These are phyloP conservation scores for Boleophthalmus pectinirostris DNA, from an alignment of 2,113 vertebrate species.

Conservation along the genomic window DNA sequence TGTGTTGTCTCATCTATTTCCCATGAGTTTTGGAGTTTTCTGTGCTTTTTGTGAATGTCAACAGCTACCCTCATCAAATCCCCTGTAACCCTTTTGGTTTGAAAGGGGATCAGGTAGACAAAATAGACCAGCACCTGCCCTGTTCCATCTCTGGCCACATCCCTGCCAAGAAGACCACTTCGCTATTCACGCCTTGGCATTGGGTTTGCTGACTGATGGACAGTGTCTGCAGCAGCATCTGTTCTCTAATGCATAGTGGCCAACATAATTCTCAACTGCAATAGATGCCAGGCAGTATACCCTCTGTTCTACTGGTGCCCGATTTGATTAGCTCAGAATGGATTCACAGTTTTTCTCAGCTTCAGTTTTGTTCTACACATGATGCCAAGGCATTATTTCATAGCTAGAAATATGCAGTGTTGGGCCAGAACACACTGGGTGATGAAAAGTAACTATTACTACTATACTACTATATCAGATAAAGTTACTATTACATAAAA, in stretches of 20 bases:
- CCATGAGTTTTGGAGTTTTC: slow-evolving; percentile 12
- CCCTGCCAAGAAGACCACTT: slow-evolving; percentile 42
- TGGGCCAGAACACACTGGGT: too few species aligned
- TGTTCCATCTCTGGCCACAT: slow-evolving; percentile 32
- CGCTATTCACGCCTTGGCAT: slow-evolving; percentile 51
- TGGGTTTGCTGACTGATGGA: slow-evolving; percentile 64
- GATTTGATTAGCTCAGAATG: slow-evolving; percentile 30
- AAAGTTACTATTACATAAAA: too few species aligned
- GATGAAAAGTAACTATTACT: too few species aligned
- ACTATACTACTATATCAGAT: too few species aligned
- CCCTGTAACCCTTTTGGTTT: slow-evolving; percentile 46
- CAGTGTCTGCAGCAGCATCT: slow-evolving; percentile 68
- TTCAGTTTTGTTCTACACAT: slow-evolving; percentile 5
- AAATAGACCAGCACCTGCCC: slow-evolving; percentile 62
- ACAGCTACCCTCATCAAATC: slow-evolving; percentile 56
- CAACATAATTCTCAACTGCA: slow-evolving; percentile 50
- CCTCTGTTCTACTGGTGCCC: slow-evolving; percentile 23
- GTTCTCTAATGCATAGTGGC: slow-evolving; percentile 53
- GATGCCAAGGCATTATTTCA: background rate
- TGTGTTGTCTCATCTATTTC: slow-evolving; percentile 20
- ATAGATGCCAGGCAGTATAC: slow-evolving; percentile 29
- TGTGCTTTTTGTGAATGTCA: slow-evolving; percentile 43
- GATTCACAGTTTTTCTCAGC: slow-evolving; percentile 39
- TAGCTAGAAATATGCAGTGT: background rate
- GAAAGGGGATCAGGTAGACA: slow-evolving; percentile 51